Evolutionary conservation across 2,888 invertebrate genomes (phyloP).

Genomic region (Chrysolina haemoptera): DNA sequence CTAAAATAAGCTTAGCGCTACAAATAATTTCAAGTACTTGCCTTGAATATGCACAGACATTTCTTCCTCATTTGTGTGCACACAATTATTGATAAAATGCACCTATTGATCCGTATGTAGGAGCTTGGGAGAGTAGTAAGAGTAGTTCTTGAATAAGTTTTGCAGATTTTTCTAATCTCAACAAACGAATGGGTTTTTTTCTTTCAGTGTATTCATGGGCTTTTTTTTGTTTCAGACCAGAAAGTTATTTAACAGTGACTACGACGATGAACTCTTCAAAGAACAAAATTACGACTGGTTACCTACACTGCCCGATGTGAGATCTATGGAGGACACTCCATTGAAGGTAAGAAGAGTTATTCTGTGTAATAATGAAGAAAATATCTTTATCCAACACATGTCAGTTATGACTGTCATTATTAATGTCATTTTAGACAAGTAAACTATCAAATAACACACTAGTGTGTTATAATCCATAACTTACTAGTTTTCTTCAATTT

Average conservation of each 20-base stretch:
- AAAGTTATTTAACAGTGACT: constrained; percentile 20
- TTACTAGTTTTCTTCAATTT: too few relatives aligned
- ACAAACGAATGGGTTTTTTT: background rate
- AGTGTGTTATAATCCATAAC: too few relatives aligned
- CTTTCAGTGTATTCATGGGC: background rate
- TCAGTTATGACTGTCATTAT: too few relatives aligned
- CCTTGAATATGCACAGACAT: background rate
- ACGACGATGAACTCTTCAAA: constrained; percentile 27
- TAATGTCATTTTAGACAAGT: too few relatives aligned
- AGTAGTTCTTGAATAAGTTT: too few relatives aligned
- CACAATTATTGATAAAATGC: background rate
- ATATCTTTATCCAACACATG: too few relatives aligned
- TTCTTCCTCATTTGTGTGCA: background rate
- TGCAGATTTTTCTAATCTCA: background rate
- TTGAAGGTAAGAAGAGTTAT: constrained; percentile 55
- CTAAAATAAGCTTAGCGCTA: constrained; percentile 20
- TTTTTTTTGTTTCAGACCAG: constrained; percentile 29
- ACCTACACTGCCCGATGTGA: constrained; percentile 15
- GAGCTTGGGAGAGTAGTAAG: too few relatives aligned
- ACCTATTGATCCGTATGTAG: background rate
- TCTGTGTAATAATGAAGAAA: background rate
- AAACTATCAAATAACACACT: too few relatives aligned
- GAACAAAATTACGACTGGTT: constrained; percentile 25
- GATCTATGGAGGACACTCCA: background rate
- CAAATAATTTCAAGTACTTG: constrained; percentile 24